Base-by-base conservation (phyloP, 2,797 vertebrate species). In the Melanotaenia trifasciata region DNA sequence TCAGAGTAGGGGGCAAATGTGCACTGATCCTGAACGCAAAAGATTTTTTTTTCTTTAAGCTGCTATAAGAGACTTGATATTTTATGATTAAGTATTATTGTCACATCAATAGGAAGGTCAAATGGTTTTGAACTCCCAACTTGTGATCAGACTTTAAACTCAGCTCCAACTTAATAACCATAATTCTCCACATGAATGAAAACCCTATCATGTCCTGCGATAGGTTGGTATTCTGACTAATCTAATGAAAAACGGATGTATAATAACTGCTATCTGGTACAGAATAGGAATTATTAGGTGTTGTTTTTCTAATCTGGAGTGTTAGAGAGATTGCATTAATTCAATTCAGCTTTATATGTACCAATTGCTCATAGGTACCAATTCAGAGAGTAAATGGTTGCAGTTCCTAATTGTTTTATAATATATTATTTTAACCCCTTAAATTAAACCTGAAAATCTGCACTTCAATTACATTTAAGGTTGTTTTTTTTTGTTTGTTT, bases 131-230 rank as follows among this genome's bases (percentile, higher is more conserved):
- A 80, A 22, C 76, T 75, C 18, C 70, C 62, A 70, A 62, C 72
- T 54, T 72, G 14, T 45, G 57, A 73, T 79, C 47, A 53, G 60
- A 72, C 32, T 72, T 57, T 8, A 45, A 35, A 64, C 50, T 68
- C 60, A 78, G 45, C 69, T 84, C 50, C 36, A 24, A 72, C 40
- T 54, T 63, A 63, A 69, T 84, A 26, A 80, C 30, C 22, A 43
- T 71, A 61, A 73, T 83, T 72, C 80, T 43, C 38, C 26, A 68
- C 38, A 12, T 59, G 67, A 66, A 79, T 83, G 33, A 80, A 88
- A 86, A 76, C 40, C 20, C 32, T 53, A 5, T 45, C 4, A n/a
- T 72, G 13, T 65, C 20, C n/a, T 71, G 38, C 14, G 8, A 24
- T 30, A 7, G 11, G 22, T 33, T 30, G 5, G 14, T 67, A 53